Base-by-base conservation (phyloP, 2,888 invertebrate genomes). In the Agrochola macilenta region DNA sequence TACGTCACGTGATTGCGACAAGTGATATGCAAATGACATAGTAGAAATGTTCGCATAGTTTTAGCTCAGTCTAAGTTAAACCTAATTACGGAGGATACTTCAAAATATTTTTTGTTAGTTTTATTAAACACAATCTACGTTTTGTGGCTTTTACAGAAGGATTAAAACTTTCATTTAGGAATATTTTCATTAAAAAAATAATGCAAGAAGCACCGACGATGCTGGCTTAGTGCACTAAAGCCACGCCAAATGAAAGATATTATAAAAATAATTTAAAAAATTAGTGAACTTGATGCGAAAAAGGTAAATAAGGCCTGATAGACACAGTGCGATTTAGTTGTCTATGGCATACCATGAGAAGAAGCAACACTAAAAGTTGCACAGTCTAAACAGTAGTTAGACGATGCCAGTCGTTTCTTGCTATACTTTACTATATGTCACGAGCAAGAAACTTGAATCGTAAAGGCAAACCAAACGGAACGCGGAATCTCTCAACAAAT, bases 401-500 rank as follows among this genome's bases (percentile, higher is more conserved):
- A 23, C 14, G 58, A 58, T 58, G 49, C 23, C 30, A 30, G 30
- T 23, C 3, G 35, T 23, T 68, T 68, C 5, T 52, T 68, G 49
- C 14, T 52, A 12, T 68, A 23, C 49, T 49, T 68, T 23, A 12
- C 11, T 49, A 2, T 30, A 23, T 23, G 5, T 23, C 14, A 49
- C 5, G 2, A 2, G 8, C 14, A 14, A 68, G 49, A 9, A 68
- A 35, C 23, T 23, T 17, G 35, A n/a, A 17, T n/a, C 35, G 5
- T n/a, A 35, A 35, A 69, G 35, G 17, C 39, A 75, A 75, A 12
- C 2, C 26, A 61, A 74, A 61, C 49, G 8, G 5, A 68, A 63
- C 20, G 2, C 2, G 17, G 14, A 58, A 75, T 69, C 46, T 54
- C 49, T 54, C 12, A 81, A 58, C 75, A 58, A 5, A 74, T 74